phyloP scores from a whole-genome alignment of 2,888 invertebrate species.

The Hybos culiciformis region DNA sequence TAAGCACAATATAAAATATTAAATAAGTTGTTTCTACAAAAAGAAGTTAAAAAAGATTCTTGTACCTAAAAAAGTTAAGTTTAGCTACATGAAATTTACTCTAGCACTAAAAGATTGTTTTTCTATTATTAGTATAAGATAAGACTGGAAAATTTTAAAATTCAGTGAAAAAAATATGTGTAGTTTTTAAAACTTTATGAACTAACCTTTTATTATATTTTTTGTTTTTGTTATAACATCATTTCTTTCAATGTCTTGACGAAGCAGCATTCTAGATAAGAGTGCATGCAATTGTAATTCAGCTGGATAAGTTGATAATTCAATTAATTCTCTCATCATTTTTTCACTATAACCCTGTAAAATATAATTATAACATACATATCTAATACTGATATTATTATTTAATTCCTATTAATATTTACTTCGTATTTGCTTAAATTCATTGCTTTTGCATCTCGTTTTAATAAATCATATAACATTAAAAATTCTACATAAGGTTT shows the following conservation, averaged over 20 bases:
- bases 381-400: background rate
- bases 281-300: constrained; percentile 30
- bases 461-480: constrained; percentile 33
- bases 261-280: constrained; percentile 28
- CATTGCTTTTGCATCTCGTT: constrained; percentile 33
- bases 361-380: background rate
- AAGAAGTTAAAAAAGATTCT: too few relatives aligned
- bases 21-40: too few relatives aligned
- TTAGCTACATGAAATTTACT: too few relatives aligned
- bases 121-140: too few relatives aligned
- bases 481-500: constrained; percentile 35
- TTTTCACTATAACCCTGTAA: constrained; percentile 27
- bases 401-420: background rate
- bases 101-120: too few relatives aligned
- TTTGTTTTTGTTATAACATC: constrained; percentile 31
- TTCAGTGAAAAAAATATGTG: too few relatives aligned
- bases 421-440: constrained; percentile 32
- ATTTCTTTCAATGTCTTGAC: constrained; percentile 28
- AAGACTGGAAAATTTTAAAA: too few relatives aligned
- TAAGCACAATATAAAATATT: too few relatives aligned
- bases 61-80: too few relatives aligned
- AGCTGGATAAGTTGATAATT: constrained; percentile 27
- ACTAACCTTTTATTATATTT: constrained; percentile 28
- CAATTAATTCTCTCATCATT: constrained; percentile 24
- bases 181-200: too few relatives aligned